Evolutionary conservation across 2,888 invertebrate species (phyloP), one percentile per base, ranked within the genome.

Genomic region (Phorcus lineatus): DNA sequence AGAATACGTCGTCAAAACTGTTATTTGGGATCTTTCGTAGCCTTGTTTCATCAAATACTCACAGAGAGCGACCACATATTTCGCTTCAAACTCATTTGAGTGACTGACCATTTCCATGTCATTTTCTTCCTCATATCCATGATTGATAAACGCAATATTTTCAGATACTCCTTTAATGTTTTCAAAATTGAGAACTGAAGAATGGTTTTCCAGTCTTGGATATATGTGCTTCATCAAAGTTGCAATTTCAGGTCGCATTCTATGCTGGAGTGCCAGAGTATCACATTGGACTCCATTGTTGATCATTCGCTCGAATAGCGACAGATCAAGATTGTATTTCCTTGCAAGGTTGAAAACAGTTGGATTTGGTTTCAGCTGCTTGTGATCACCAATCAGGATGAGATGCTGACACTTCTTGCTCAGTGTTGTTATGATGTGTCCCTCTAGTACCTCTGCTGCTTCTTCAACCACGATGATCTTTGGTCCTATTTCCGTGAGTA

Each of bases 371-470:
- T 95, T 94, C 0, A 97, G 94, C 90, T 97, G 97, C 90, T 96
- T 95, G 91, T 97, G 97, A 92, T 97, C 97, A 66, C 93, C 97
- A 83, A 97, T 96, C n/a, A 97, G 94, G 88, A 98, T 96, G 0
- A 97, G 94, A 91, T 98, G 97, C 91, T 97, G 94, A 84, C 96
- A 96, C 74, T 95, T 92, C 36, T 94, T 92, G 0, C 96, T 96
- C 22, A 97, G 93, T 0, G 96, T 95, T 0, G 96, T 95, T 0
- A 97, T 94, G n/a, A 97, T 95, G 90, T 97, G 97, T 0, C 96
- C 95, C 91, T 98, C 98, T 53, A 97, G 92, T 0, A 97, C 96
- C 94, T 97, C 97, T 0, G 97, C 97, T 0, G 97, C 97, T 93
- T 98, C 98, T 92, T 98, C 97, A 0, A 97, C 96, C 19, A 94